Evolutionary conservation across 2,797 vertebrate genomes (phyloP), one percentile per base, ranked within the genome.

Genomic region (Dipus sagitta): DNA sequence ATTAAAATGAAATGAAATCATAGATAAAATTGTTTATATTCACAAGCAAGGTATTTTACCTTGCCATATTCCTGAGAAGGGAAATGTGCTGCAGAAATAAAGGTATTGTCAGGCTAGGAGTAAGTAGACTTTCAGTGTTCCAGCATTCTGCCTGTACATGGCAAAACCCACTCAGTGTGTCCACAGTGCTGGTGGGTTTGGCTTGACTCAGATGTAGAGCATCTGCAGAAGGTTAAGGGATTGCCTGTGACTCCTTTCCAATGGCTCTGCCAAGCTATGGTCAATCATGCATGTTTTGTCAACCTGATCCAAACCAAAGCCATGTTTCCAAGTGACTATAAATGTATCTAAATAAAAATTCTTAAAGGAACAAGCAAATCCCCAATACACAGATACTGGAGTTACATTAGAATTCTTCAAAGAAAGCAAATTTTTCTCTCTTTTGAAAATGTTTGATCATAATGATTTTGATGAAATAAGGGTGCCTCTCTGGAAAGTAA

Each of bases 1-100:
- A 58, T 90, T 94, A 96, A 96, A 93, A 0, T 2, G 88, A 42
- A 94, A 86, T 82, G 89, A 89, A 81, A 92, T n/a, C 86, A 92
- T 62, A 95, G 82, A 93, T 70, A 28, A 93, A 77, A 96, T 95
- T 77, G 8, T 1, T 32, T 34, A 60, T 80, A 70, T 85, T 62
- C 18, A 93, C 68, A 92, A 94, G 26, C 62, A 96, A 86, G 74
- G 67, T 83, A 62, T 70, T 96, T 91, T 84, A 80, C 26, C 87
- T 65, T 26, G n/a, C 68, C 72, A 67, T 58, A 24, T 70, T 28
- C 65, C 20, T 91, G 82, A 34, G 78, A 96, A 88, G 24, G 58
- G 24, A 80, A 83, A 32, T 68, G 34, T n/a, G n/a, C 60, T 86
- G 65, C 20, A 91, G 91, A 92, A 93, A 82, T 58, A 38, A 88